Evolutionary conservation across 2,888 invertebrate genomes (phyloP).

Genomic region (Alsophila aescularia): DNA sequence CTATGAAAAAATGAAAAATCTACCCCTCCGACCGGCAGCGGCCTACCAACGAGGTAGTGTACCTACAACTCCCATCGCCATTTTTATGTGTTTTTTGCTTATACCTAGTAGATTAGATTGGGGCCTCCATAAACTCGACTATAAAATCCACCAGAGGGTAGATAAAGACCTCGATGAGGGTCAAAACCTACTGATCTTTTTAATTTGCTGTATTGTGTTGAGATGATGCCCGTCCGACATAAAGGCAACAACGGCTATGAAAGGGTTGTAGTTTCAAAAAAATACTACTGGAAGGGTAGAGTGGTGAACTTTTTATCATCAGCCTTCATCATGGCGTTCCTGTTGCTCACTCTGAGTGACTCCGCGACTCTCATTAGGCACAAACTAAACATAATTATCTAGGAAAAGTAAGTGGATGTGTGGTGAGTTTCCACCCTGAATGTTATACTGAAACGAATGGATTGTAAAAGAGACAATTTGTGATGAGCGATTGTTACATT

Average conservation of each 20-base stretch:
- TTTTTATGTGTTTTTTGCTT: constrained; percentile 45
- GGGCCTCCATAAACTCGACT: constrained; percentile 47
- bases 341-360: too few relatives aligned
- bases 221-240: too few relatives aligned
- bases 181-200: background rate
- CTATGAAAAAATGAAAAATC: background rate
- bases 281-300: too few relatives aligned
- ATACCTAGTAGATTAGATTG: constrained; percentile 57
- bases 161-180: constrained; percentile 48
- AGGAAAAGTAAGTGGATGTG: background rate
- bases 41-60: constrained; percentile 15
- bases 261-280: too few relatives aligned
- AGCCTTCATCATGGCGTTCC: too few relatives aligned
- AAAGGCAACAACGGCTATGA: too few relatives aligned
- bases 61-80: constrained; percentile 20
- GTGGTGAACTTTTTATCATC: too few relatives aligned
- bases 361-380: too few relatives aligned
- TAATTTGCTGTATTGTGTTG: too few relatives aligned
- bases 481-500: constrained; percentile 34
- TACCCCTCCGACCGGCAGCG: background rate
- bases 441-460: constrained; percentile 51
- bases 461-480: constrained; percentile 53
- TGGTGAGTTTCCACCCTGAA: constrained; percentile 28
- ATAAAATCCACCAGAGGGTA: constrained; percentile 54
- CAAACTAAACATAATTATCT: too few relatives aligned